phyloP scores from a whole-genome alignment of 2,888 invertebrate genomes.

The Orchesella flavescens region DNA sequence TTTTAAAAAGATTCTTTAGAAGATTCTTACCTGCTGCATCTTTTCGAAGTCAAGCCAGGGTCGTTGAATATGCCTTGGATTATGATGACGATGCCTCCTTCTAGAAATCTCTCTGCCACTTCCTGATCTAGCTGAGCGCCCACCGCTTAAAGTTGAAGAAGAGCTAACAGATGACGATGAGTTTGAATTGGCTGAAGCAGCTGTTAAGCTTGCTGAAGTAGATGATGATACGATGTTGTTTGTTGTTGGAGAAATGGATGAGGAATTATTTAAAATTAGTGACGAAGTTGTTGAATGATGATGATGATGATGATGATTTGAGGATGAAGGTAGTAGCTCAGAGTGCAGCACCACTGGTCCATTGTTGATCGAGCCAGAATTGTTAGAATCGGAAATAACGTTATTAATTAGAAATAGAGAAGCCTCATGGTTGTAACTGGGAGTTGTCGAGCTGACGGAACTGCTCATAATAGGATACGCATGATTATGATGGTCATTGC shows the following conservation, averaged over 20 bases:
- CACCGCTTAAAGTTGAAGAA: conserved; percentile 47
- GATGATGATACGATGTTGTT: conserved; percentile 72
- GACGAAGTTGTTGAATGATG: conserved; percentile 59
- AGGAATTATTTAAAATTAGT: conserved; percentile 69
- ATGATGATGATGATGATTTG: conserved; percentile 58
- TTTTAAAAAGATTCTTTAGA: too few relatives aligned
- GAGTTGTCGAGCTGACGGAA: conserved; percentile 59
- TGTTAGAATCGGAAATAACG: conserved; percentile 37
- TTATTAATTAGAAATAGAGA: conserved; percentile 54
- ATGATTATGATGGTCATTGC: conserved; percentile 47
- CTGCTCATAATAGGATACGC: conserved; percentile 60
- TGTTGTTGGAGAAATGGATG: conserved; percentile 75
- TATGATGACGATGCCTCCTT: conserved; percentile 78
- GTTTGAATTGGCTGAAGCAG: conserved; percentile 71
- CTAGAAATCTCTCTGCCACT: conserved; percentile 75
- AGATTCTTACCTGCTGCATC: conserved; percentile 89
- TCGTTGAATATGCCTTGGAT: conserved; percentile 81
- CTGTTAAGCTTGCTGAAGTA: conserved; percentile 74
- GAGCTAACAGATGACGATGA: conserved; percentile 43
- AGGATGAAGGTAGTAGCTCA: conserved; percentile 52
- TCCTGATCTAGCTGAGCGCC: conserved; percentile 62
- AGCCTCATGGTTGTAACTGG: conserved; percentile 58
- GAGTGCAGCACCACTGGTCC: conserved; percentile 63
- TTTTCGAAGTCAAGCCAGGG: conserved; percentile 96
- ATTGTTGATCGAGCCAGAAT: conserved; percentile 35